Evolutionary conservation across 2,113 vertebrate genomes (phyloP), one percentile per base, ranked within the genome.

Genomic region (Accipiter virgatus): DNA sequence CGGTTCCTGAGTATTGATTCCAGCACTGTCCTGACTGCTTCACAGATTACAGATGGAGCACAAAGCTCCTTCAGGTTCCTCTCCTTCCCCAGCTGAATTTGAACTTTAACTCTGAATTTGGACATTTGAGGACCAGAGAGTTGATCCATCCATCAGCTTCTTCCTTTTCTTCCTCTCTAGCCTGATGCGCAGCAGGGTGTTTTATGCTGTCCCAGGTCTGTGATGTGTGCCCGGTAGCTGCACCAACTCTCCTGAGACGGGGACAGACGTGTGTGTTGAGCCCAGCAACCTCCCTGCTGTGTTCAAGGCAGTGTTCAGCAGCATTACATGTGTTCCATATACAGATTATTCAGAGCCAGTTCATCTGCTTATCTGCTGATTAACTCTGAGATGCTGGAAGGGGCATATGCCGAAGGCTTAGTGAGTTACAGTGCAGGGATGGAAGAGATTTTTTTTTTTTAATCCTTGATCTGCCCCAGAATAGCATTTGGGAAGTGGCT

Each of bases 351-450:
- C 36, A 5, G 78, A 87, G 56, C 61, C 81, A 27, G 55, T 47
- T 92, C 94, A 84, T 91, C 91, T 94, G 45, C 93, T 95, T 91
- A 87, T 88, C 73, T 88, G 42, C 83, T 85, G 93, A 72, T 89
- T 78, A 72, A 74, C 81, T 74, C 93, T 7, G 52, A 63, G 81
- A 40, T 82, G 91, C 90, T 94, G 74, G 58, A 80, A 90, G 48
- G 70, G 81, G 71, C 67, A 62, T 25, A 27, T 59, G 81, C 81
- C 0, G 0, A 75, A 62, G 62, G 92, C 88, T 80, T 75, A 93
- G 65, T 11, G 74, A 95, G 84, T n/a, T 59, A 31, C 26, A 27
- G 63, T 8, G 50, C 3, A 1, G 93, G 68, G 73, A 74, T 50
- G 43, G 81, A 42, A 55, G 70, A 72, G 85, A 56, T 86, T 71